Evolutionary conservation across 2,888 invertebrate species (phyloP).

Genomic region (Lithophane semibrunnea): DNA sequence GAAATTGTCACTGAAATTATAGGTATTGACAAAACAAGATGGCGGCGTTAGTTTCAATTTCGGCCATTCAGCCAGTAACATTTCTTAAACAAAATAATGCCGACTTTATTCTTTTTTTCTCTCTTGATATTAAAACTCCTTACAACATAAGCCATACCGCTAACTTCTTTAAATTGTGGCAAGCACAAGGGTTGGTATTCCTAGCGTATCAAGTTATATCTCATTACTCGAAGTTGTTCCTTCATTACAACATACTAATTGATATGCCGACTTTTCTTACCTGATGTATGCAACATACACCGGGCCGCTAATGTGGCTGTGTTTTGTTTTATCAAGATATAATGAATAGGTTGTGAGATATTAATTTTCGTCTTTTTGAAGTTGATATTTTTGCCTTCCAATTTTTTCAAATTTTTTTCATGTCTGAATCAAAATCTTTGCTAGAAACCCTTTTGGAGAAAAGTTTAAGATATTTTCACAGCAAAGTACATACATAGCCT

Average conservation of each 20-base stretch:
- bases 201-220: constrained; percentile 77
- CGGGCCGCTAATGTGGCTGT: constrained; percentile 34
- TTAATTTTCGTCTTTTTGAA: not conserved
- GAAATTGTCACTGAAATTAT: too few relatives aligned
- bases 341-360: not conserved
- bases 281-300: constrained; percentile 53
- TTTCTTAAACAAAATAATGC: not conserved
- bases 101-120: not conserved
- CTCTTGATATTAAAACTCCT: not conserved
- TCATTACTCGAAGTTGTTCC: constrained; percentile 77
- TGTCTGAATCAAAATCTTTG: too few relatives aligned
- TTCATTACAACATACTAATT: constrained; percentile 76
- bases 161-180: constrained; percentile 51
- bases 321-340: constrained; percentile 48
- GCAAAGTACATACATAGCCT: not conserved
- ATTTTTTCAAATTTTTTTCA: not conserved
- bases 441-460: too few relatives aligned
- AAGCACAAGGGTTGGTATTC: constrained; percentile 55
- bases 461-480: not conserved
- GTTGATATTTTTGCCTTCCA: not conserved
- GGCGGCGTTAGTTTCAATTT: not conserved
- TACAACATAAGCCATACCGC: constrained; percentile 56
- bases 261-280: constrained; percentile 71
- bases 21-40: not conserved
- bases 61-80: too few relatives aligned